Conservation (phyloP, 1,140 invertebrate species). For the Phthorimaea operculella region DNA sequence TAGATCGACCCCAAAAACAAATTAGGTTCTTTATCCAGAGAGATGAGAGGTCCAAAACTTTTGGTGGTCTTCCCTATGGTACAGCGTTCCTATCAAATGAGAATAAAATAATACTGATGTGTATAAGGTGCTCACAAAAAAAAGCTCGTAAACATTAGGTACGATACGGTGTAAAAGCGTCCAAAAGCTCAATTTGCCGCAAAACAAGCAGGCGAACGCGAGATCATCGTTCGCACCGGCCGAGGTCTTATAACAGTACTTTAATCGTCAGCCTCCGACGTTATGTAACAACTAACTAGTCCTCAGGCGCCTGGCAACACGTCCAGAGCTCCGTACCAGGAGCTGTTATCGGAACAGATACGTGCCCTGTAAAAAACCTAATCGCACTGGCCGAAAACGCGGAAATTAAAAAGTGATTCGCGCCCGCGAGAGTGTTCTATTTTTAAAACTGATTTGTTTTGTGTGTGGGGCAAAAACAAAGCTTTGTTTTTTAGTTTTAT, state of each 20-base stretch:
- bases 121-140: too few species aligned
- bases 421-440: neutral
- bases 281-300: conserved; percentile 62
- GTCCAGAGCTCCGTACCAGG: conserved; percentile 8
- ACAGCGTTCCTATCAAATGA: too few species aligned
- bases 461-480: neutral
- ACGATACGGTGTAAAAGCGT: conserved; percentile 22
- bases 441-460: neutral
- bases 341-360: neutral
- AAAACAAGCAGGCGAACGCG: conserved; percentile 57
- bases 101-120: too few species aligned
- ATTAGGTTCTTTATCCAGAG: too few species aligned
- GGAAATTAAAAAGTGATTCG: neutral
- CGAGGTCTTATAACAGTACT: conserved; percentile 63
- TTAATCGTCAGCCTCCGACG: conserved; percentile 35
- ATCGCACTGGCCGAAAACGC: neutral
- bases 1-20: too few species aligned
- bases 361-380: neutral
- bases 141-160: neutral
- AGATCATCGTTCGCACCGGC: conserved; percentile 58
- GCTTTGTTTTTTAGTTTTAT: neutral
- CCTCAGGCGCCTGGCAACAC: conserved; percentile 32
- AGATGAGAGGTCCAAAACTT: too few species aligned
- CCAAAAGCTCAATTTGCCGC: conserved; percentile 58
- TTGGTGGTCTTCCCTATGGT: too few species aligned